Percentiles rank a stretch among this genome's conserved stretches.
These are phyloP conservation scores for Diaphora mendica DNA, from an alignment of 2,888 invertebrate genomes.

Conservation along the genomic window DNA sequence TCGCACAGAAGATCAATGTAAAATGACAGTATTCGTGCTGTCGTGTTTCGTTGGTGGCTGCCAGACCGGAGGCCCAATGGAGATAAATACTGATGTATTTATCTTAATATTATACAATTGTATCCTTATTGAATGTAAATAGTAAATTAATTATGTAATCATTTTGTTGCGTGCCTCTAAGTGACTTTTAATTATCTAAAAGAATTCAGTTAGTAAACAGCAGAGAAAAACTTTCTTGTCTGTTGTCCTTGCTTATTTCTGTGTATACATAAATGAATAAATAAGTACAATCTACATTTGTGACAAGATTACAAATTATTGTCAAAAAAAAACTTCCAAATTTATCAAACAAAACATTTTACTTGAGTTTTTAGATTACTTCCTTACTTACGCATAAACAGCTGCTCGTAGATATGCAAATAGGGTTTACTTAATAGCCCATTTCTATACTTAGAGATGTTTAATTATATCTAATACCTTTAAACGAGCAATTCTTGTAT, in stretches of 20 bases:
- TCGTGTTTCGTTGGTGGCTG: too few species aligned
- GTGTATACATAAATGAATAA: not conserved
- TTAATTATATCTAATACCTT: too few species aligned
- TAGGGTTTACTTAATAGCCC: not conserved
- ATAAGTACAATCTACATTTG: not conserved
- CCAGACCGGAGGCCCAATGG: too few species aligned
- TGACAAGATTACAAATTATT: too few species aligned
- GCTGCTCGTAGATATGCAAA: too few species aligned
- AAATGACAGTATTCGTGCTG: too few species aligned
- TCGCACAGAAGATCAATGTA: too few species aligned
- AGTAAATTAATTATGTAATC: not conserved
- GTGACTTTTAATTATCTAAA: not conserved
- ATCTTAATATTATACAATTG: not conserved
- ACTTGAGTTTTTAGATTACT: too few species aligned
- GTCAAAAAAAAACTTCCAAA: too few species aligned
- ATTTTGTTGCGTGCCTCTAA: not conserved
- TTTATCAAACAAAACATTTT: too few species aligned
- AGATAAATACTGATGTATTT: not conserved
- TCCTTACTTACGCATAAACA: too few species aligned
- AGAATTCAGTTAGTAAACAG: not conserved
- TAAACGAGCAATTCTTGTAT: too few species aligned
- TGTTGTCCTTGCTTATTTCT: not conserved
- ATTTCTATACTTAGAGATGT: not conserved
- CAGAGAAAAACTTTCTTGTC: not conserved
- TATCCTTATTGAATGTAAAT: not conserved